Percentiles rank a stretch among this genome's conserved stretches.
phyloP scores from a whole-genome alignment of 2,797 vertebrate species.

The Rhinophrynus dorsalis region DNA sequence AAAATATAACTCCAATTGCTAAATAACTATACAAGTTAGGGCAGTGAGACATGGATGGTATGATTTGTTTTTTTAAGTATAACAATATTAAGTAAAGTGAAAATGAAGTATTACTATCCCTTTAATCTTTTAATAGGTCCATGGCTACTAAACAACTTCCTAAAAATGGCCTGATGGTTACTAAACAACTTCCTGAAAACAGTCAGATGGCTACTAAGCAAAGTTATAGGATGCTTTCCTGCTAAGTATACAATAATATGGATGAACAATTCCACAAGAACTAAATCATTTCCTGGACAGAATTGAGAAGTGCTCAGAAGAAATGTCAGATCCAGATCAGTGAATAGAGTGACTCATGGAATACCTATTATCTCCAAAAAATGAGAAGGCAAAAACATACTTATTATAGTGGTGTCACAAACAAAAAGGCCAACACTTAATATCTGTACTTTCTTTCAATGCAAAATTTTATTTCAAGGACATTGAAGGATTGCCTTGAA shows the following conservation, averaged over 20 bases:
- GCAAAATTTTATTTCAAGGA: slow-evolving; percentile 1
- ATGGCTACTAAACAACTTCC: too few species aligned
- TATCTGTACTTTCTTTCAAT: background rate
- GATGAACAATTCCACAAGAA: background rate
- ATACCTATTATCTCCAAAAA: background rate
- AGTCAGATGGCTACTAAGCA: too few species aligned
- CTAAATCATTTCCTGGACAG: background rate
- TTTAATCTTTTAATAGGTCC: too few species aligned
- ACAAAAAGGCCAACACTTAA: background rate
- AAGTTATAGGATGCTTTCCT: too few species aligned
- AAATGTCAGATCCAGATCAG: background rate
- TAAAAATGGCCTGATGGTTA: too few species aligned
- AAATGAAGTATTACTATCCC: too few species aligned
- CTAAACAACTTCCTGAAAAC: too few species aligned
- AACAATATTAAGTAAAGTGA: too few species aligned
- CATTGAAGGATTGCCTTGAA: slow-evolving; percentile 18
- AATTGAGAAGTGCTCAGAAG: background rate
- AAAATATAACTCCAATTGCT: too few species aligned
- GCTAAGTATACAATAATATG: background rate
- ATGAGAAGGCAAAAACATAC: background rate
- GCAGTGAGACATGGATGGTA: too few species aligned
- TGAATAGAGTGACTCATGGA: background rate
- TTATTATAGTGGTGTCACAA: slow-evolving; percentile 1
- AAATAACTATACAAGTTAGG: too few species aligned
- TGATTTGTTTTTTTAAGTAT: too few species aligned